These are phyloP conservation scores for Phengaris alcon DNA, from an alignment of 2,888 invertebrate genomes.

Conservation along the genomic window DNA sequence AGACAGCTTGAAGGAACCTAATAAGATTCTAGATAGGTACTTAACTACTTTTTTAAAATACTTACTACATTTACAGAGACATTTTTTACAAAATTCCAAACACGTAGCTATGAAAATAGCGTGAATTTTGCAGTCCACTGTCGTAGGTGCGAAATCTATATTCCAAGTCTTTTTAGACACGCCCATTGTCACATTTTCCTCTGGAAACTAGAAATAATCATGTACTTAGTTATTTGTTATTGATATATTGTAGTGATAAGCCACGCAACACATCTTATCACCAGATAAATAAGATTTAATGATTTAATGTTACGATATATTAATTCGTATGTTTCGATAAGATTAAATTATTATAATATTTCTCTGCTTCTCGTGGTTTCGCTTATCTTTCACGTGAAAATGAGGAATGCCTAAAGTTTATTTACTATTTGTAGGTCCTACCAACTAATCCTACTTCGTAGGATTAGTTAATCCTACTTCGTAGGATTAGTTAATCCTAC, in stretches of 20 bases:
- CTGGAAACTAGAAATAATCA: not conserved
- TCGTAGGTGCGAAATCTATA: not conserved
- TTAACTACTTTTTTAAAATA: too few species aligned
- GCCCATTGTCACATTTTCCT: not conserved
- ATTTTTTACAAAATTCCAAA: too few species aligned
- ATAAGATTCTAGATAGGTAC: too few species aligned
- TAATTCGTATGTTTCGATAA: not conserved
- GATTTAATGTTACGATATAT: not conserved
- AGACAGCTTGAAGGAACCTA: too few species aligned
- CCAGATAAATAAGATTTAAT: not conserved
- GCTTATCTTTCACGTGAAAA: conserved; percentile 1
- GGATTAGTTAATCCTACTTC: too few species aligned
- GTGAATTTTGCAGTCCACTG: too few species aligned
- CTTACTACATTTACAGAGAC: too few species aligned
- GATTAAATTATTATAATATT: not conserved
- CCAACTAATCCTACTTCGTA: too few species aligned
- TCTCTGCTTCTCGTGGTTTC: not conserved
- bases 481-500: too few species aligned
- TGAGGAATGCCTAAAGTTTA: not conserved
- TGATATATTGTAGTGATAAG: not conserved
- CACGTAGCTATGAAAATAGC: too few species aligned
- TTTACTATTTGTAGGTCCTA: too few species aligned
- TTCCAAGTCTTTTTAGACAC: not conserved
- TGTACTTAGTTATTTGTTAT: not conserved
- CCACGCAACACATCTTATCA: not conserved